phyloP scores from a whole-genome alignment of 1,140 invertebrate species.

The Drosophila watanabei region DNA sequence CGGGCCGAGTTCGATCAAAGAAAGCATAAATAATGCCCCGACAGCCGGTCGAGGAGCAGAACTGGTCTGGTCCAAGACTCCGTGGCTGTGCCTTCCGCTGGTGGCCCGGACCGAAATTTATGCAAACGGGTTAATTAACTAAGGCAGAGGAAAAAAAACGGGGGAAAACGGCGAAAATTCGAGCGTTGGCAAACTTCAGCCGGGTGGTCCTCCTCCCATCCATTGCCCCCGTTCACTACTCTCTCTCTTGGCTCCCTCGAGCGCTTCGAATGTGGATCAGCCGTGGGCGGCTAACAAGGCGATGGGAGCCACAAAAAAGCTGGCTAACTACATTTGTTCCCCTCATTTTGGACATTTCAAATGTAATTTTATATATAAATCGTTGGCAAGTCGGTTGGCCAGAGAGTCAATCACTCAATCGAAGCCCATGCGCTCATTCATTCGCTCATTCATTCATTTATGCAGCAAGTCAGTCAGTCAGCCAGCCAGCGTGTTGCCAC shows the following conservation, averaged over 20 bases:
- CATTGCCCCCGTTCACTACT: slow-evolving; percentile 11
- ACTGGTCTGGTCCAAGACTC: slow-evolving; percentile 63
- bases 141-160: slow-evolving; percentile 31
- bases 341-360: slow-evolving; percentile 75
- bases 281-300: slow-evolving; percentile 75
- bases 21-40: slow-evolving; percentile 79
- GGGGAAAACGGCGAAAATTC: slow-evolving; percentile 57
- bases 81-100: slow-evolving; percentile 9
- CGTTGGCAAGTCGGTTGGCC: slow-evolving; percentile 37
- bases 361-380: slow-evolving; percentile 66
- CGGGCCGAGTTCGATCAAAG: slow-evolving; percentile 79
- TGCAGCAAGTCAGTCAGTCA: slow-evolving; percentile 31
- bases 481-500: slow-evolving; percentile 64
- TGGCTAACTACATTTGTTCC: slow-evolving; percentile 57
- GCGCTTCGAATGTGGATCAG: slow-evolving; percentile 58
- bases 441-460: slow-evolving; percentile 48
- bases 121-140: slow-evolving; percentile 84
- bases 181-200: slow-evolving; percentile 46
- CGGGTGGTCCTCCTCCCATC: slow-evolving; percentile 63
- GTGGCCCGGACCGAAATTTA: slow-evolving; percentile 65
- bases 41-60: slow-evolving; percentile 44
- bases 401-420: slow-evolving; percentile 50
- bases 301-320: slow-evolving; percentile 35
- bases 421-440: slow-evolving; percentile 31
- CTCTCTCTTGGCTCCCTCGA: slow-evolving; percentile 13